Base-by-base conservation (phyloP, 2,888 invertebrate genomes). In the Clostera curtula region DNA sequence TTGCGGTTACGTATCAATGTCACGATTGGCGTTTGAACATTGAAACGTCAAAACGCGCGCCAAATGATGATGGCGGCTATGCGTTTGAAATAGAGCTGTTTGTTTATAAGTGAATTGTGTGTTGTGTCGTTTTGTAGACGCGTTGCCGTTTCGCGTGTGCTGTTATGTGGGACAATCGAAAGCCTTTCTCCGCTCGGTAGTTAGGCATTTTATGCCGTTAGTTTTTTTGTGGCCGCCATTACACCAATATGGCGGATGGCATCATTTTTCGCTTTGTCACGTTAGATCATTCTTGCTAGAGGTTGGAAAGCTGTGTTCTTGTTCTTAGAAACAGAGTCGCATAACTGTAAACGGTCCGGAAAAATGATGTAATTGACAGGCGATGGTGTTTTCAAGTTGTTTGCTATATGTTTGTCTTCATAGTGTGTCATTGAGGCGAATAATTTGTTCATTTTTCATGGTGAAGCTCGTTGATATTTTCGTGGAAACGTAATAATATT, bases 161-260 rank as follows among this genome's bases (percentile, higher is more conserved):
- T 66, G 71, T 74, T 77, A 83, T 70, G 80, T 83, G 65, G 83
- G 79, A 75, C 83, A 83, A 83, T 77, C 82, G 83, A 83, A 83
- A 83, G 83, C 83, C 83, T 83, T 83, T 83, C 83, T 83, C 83
- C 74, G 65, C 60, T 61, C 56, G 67, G 67, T 60, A 64, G 77
- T 70, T 80, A 75, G 76, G 74, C 71, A 83, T 82, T 82, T 82
- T 79, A 77, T 82, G 72, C 82, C 80, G 83, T 83, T 83, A 82
- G 73, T 80, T 80, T 83, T 80, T 83, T 80, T 70, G 76, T 74
- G 70, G 73, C 69, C 64, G 75, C 72, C 73, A 80, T 77, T 74
- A 77, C 70, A 70, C 70, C 68, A 72, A 77, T 70, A 76, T 71
- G 77, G 68, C 69, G 66, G 65, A 66, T 76, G 77, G 82, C 79